Base-by-base conservation (phyloP, 2,113 vertebrate species). In the Psophia crepitans region DNA sequence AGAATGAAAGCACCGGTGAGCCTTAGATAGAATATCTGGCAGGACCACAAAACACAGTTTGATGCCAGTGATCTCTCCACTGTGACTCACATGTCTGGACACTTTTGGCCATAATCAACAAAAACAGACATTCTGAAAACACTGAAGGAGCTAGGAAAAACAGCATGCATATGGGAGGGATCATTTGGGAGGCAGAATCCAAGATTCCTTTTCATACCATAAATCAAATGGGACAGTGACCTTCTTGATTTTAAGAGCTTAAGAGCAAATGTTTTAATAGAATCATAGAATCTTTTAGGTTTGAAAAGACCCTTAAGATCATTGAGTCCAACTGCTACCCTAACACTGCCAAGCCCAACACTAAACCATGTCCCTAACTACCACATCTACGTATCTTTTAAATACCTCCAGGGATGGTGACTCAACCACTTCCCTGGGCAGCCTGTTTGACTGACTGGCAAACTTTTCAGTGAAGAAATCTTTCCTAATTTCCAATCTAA, bases 381-480 rank as follows among this genome's bases (percentile, higher is more conserved):
- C 17, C 33, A 8, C 43, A 43, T 32, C 35, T 58, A 69, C 21
- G 8, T 1, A 0, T 27, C 57, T 64, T 54, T 11, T 39, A 60
- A 46, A 75, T 21, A 61, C 46, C 20, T 61, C 54, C 33, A 65
- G 28, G 22, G 37, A 33, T 53, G 27, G 28, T 9, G 37, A 61
- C 28, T 39, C 49, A 9, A 44, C 4, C 9, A 37, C 16, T 68
- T 46, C 23, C 54, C 39, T 46, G 23, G 27, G 44, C 23, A 68
- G 69, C 60, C 37, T 68, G 27, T 60, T 44, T 5, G 44, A 82
- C 4, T 28, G 27, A 9, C 3, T 60, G 9, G 39, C 10, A 44
- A 66, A 6, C 14, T 6, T 51, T 66, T 66, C 0, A 0, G 12
- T 44, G 33, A 65, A 51, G 4, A 81, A 10, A 6, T 44, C 44